A percentile compares a stretch with the other conserved stretches of the same genome.
These are phyloP conservation scores for Phortica magna DNA, from an alignment of 2,888 invertebrate genomes.

Conservation along the genomic window DNA sequence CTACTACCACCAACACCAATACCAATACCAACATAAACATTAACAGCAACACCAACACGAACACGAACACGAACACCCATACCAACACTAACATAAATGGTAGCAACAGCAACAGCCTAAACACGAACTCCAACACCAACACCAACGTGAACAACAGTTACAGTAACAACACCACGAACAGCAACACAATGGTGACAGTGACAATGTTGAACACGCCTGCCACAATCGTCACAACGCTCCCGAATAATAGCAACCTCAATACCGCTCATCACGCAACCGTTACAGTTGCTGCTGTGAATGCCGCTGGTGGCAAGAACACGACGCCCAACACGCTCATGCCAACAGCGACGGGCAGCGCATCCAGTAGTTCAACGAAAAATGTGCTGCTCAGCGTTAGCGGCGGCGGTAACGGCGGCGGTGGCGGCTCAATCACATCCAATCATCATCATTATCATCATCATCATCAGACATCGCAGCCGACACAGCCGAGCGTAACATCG, in stretches of 20 bases:
- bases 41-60: slow-evolving; percentile 51
- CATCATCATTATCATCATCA: slow-evolving; percentile 3
- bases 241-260: background rate
- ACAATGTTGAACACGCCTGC: too few relatives aligned
- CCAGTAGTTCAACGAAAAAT: slow-evolving; percentile 7
- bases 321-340: slow-evolving; percentile 3
- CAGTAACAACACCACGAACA: slow-evolving; percentile 43
- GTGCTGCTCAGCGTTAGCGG: background rate
- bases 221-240: background rate
- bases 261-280: background rate
- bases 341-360: background rate
- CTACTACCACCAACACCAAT: slow-evolving; percentile 32
- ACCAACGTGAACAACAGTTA: slow-evolving; percentile 37
- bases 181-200: background rate
- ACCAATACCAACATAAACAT: slow-evolving; percentile 52
- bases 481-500: slow-evolving; percentile 33
- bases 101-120: slow-evolving; percentile 54
- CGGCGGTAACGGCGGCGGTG: background rate
- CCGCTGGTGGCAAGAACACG: background rate
- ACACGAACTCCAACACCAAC: slow-evolving; percentile 36
- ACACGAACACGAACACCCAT: too few relatives aligned
- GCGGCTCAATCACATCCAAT: background rate
- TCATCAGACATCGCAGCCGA: slow-evolving; percentile 19
- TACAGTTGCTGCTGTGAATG: background rate
- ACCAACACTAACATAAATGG: too few relatives aligned